Percentiles rank a stretch among this genome's conserved stretches.
These are phyloP conservation scores for Cephus runcator DNA, from an alignment of 2,888 invertebrate genomes.

Conservation along the genomic window DNA sequence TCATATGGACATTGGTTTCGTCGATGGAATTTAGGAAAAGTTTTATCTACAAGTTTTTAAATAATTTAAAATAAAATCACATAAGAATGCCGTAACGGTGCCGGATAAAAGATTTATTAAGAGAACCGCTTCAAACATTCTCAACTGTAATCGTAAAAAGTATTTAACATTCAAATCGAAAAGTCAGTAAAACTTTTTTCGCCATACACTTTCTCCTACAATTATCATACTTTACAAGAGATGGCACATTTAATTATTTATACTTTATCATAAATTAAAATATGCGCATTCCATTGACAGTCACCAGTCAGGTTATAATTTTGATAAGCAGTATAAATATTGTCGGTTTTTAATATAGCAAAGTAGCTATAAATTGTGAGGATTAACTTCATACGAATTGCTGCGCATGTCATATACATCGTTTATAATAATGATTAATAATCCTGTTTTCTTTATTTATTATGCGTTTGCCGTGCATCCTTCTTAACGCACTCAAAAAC, in stretches of 20 bases:
- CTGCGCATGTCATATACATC: not conserved
- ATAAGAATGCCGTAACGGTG: not conserved
- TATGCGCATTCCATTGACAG: not conserved
- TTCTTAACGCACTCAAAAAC: not conserved
- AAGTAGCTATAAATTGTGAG: not conserved
- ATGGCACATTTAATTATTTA: not conserved
- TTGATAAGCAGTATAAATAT: not conserved
- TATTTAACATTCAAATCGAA: not conserved
- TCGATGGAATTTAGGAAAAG: not conserved
- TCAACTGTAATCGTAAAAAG: not conserved
- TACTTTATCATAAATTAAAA: not conserved
- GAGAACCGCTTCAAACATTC: not conserved
- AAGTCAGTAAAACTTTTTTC: not conserved
- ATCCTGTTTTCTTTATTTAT: not conserved
- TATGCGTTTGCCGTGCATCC: not conserved
- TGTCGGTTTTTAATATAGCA: not conserved
- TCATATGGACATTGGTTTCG: no score
- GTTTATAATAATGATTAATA: not conserved
- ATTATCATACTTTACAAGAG: not conserved
- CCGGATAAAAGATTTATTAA: not conserved
- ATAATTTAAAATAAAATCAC: not conserved
- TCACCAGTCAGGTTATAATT: not conserved
- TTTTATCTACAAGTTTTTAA: not conserved
- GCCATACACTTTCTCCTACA: not conserved
- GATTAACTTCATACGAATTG: not conserved